Evolutionary conservation across 2,888 invertebrate species (phyloP).

Genomic region (Parelbella ahira): DNA sequence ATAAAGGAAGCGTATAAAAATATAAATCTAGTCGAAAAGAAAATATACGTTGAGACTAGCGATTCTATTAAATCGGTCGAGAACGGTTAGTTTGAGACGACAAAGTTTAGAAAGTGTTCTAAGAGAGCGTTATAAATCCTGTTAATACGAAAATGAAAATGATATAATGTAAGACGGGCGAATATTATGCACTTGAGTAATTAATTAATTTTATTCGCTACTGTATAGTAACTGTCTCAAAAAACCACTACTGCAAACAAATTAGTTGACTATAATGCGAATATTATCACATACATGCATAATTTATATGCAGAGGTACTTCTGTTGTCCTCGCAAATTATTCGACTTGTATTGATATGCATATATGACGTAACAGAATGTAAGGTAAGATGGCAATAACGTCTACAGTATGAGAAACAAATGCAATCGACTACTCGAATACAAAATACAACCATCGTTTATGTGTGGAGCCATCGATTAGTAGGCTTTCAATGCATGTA

Average conservation of each 20-base stretch:
- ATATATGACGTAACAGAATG: neutral
- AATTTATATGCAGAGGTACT: slow-evolving; percentile 21
- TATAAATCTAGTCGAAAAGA: slow-evolving; percentile 20
- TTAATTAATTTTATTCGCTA: slow-evolving; percentile 37
- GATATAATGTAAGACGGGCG: slow-evolving; percentile 26
- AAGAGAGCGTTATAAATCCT: slow-evolving; percentile 17
- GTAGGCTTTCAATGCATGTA: slow-evolving; percentile 44
- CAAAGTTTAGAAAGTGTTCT: slow-evolving; percentile 2
- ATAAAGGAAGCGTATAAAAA: slow-evolving; percentile 16
- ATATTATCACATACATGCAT: slow-evolving; percentile 55
- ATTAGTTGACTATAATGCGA: slow-evolving; percentile 43
- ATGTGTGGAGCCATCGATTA: slow-evolving; percentile 13
- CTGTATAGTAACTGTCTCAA: slow-evolving; percentile 38
- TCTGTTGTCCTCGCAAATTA: slow-evolving; percentile 16
- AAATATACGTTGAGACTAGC: slow-evolving; percentile 65
- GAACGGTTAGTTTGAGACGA: slow-evolving; percentile 30
- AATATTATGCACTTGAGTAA: slow-evolving; percentile 24
- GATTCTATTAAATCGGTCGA: slow-evolving; percentile 57
- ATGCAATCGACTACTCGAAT: slow-evolving; percentile 25
- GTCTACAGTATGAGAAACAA: too few relatives aligned
- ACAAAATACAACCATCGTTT: slow-evolving; percentile 37
- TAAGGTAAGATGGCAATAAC: slow-evolving; percentile 2
- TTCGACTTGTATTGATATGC: slow-evolving; percentile 26
- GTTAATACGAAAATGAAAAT: slow-evolving; percentile 26
- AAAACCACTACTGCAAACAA: slow-evolving; percentile 59